Base-by-base conservation (phyloP, 1,140 invertebrate species). In the Lithobius niger region DNA sequence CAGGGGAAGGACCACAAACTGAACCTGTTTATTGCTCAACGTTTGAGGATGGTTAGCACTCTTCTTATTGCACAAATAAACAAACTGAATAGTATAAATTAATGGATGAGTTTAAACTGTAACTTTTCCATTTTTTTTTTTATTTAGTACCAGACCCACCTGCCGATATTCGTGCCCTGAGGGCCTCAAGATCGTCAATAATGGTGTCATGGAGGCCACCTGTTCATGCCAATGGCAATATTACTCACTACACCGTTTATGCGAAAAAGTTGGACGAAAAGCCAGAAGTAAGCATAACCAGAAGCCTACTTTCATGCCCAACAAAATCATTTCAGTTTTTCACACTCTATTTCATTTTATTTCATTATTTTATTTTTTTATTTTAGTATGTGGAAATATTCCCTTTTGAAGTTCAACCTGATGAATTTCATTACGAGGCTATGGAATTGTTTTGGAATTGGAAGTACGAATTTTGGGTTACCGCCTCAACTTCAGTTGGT, bases 181-280 rank as follows among this genome's bases (percentile, higher is more conserved):
- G 84, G 1, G 81, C 82, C 58, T 82, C 83, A 4, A 74, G 79
- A 1, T 80, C 82, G 60, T 81, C 82, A 1, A 71, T 90, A 0
- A 76, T 86, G 56, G 80, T 90, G 4, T 83, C 83, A 0, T 91
- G 88, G 88, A 71, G 83, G 53, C 78, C 82, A 2, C 87, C 88
- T 1, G 60, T 71, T 1, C 79, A 84, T 54, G 80, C 82, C 1
- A 90, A 90, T 65, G 88, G 88, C 0, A 67, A 85, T 42, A 79
- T 90, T 27, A 84, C 77, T 2, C 83, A 86, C 66, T 91, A 84
- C 65, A 86, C 80, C 63, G 69, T 90, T 10, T 89, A 89, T 61
- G 60, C 66, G 0, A 84, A 82, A 59, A 76, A 83, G 61, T 75
- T 83, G 43, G 82, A 83, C 66, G 81, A 83, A 61, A 81, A 82